Percentiles rank a stretch among this genome's conserved stretches.
phyloP scores from a whole-genome alignment of 2,113 vertebrate species.

The Cyrtonyx montezumae region DNA sequence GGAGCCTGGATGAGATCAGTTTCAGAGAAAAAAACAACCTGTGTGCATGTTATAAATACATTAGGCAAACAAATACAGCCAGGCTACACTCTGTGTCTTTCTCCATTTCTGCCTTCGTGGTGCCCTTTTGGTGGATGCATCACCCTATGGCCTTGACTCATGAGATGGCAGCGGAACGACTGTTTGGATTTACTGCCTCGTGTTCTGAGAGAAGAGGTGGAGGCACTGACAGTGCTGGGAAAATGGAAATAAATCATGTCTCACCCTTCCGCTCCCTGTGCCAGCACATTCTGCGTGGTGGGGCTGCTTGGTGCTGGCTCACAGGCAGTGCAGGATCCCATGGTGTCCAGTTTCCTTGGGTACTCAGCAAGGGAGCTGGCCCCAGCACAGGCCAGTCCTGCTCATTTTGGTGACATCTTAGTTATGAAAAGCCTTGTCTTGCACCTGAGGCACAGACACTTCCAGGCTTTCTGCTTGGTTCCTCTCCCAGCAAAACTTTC shows the following conservation, averaged over 20 bases:
- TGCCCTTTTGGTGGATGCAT: neutral
- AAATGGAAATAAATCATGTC: slow-evolving; percentile 18
- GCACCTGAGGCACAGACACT: neutral
- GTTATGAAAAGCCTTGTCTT: neutral
- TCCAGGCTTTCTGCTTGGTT: neutral
- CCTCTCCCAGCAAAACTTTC: neutral
- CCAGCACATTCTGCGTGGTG: neutral
- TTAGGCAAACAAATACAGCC: neutral
- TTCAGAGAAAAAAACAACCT: neutral
- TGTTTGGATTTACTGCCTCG: neutral
- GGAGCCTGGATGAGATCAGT: neutral
- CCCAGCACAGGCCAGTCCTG: neutral
- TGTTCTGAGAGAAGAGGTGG: neutral
- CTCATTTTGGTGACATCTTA: neutral
- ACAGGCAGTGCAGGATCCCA: neutral
- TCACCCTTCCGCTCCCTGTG: neutral
- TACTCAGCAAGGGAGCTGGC: neutral
- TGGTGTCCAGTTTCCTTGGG: rapidly evolving
- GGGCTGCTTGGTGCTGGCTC: neutral
- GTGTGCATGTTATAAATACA: neutral
- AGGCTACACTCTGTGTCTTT: neutral
- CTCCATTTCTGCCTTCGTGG: neutral
- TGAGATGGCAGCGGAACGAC: neutral
- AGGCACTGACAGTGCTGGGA: neutral
- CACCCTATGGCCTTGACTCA: neutral